Evolutionary conservation across 1,140 invertebrate genomes (phyloP), one percentile per base, ranked within the genome.

Genomic region (Neotoxoptera formosana): DNA sequence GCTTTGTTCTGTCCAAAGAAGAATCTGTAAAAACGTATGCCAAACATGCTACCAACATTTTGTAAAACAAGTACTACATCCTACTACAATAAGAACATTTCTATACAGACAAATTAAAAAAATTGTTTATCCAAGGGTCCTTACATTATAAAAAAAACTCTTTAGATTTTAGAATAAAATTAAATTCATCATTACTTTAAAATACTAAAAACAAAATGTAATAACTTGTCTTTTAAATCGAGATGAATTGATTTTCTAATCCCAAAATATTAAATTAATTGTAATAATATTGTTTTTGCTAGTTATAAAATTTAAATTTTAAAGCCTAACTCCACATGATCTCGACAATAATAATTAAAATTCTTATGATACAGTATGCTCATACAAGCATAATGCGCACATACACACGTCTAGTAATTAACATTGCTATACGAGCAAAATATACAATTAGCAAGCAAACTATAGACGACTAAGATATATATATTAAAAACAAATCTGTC

Each of bases 21-120:
- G 96, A 95, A 96, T 96, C 96, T 96, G 96, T 95, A 96, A 96
- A 95, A 95, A 96, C 95, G 95, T 95, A 81, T 23, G 53, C 84
- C 53, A 93, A 89, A 94, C 87, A 87, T 89, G 47, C 94, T 93
- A 94, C 92, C 91, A 91, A 90, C 6, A 84, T 53, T 76, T 94
- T 56, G 90, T 53, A 92, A 76, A 89, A 86, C 81, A 93, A 88
- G 23, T 83, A 86, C 56, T 53, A 81, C 93, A 81, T 83, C 48
- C 93, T 60, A 56, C 45, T 87, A 30, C 30, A 41, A 1, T 3
- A 87, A 86, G 25, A 9, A 47, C 9, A 14, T 83, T 83, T 83
- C 81, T 84, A 41, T 41, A 45, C 41, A 84, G 36, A 84, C 25
- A 84, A 84, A 84, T 41, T 41, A 45, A 45, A 45, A 45, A 8